phyloP scores from a whole-genome alignment of 2,113 vertebrate species.

The Otis tarda region DNA sequence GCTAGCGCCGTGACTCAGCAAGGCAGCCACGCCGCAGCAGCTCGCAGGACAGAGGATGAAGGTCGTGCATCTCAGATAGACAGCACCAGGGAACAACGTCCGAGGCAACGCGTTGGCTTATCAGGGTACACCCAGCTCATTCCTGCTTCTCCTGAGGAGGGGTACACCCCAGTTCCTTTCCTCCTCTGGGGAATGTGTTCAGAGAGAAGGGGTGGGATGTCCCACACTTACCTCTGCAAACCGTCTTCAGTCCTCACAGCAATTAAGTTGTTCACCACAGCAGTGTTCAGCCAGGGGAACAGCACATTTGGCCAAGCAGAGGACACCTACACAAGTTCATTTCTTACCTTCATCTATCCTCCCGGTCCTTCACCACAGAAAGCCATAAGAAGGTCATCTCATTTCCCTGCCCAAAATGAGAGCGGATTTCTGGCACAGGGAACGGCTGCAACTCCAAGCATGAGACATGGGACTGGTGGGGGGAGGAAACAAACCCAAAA shows the following conservation, averaged over 20 bases:
- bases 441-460: background rate
- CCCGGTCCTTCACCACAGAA: background rate
- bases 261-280: background rate
- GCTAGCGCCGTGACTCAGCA: background rate
- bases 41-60: background rate
- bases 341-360: background rate
- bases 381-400: background rate
- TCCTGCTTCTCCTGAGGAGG: accelerated
- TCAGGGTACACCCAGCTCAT: background rate
- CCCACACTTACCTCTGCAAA: background rate
- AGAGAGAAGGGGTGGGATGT: background rate
- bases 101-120: background rate
- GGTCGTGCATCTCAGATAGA: background rate
- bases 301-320: accelerated
- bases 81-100: background rate
- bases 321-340: too few relatives aligned
- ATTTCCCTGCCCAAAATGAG: background rate
- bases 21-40: background rate
- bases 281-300: background rate
- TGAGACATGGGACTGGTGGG: accelerated
- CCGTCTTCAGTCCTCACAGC: background rate
- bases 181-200: background rate
- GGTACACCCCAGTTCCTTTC: accelerated
- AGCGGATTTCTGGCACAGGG: background rate
- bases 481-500: background rate